These are phyloP conservation scores for Zophobas morio DNA, from an alignment of 1,140 invertebrate genomes.

Conservation along the genomic window DNA sequence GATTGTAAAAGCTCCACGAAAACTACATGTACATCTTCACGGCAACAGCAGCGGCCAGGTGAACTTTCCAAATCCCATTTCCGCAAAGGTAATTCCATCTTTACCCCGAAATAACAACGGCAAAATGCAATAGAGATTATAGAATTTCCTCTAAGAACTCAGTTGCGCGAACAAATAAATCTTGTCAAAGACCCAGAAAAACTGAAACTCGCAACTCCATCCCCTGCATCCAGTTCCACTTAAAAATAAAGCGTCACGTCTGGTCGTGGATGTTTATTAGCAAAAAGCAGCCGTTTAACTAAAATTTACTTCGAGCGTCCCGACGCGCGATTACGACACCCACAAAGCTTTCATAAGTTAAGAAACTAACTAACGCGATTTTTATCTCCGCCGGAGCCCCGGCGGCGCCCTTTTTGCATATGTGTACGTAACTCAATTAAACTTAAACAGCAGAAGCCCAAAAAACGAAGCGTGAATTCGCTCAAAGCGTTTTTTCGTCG, in stretches of 20 bases:
- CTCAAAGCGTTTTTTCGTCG: not conserved
- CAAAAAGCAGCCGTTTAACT: slow-evolving; percentile 27
- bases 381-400: not conserved
- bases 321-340: slow-evolving; percentile 25
- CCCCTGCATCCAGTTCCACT: not conserved
- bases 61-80: no score
- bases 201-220: no score
- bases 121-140: no score
- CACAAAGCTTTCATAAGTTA: slow-evolving; percentile 14
- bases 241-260: slow-evolving; percentile 16
- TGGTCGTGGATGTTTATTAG: slow-evolving; percentile 17
- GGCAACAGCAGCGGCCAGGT: no score
- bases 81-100: no score
- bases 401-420: slow-evolving; percentile 13
- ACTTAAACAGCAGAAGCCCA: not conserved
- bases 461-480: not conserved
- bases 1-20: no score
- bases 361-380: slow-evolving; percentile 12
- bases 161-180: no score
- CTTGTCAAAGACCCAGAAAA: no score
- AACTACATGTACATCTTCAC: no score
- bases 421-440: slow-evolving; percentile 2
- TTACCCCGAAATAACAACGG: no score
- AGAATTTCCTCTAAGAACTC: no score
- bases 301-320: slow-evolving; percentile 28